Base-by-base conservation (phyloP, 2,888 invertebrate species). In the Thereva unica region DNA sequence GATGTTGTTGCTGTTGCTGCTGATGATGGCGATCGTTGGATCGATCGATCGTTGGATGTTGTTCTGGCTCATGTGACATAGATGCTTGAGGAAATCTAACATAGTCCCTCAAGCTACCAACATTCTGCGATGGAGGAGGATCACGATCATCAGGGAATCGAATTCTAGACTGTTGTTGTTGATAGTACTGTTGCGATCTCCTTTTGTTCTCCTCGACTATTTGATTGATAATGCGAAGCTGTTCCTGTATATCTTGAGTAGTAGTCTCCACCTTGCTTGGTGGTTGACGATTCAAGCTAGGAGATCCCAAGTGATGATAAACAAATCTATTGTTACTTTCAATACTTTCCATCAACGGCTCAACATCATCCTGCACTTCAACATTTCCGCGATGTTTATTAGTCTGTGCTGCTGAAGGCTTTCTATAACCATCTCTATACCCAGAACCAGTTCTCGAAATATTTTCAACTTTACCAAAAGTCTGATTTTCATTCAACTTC, bases 201-300 rank as follows among this genome's bases (percentile, higher is more conserved):
- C 61, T 54, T 42, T 67, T 64, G 49, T 69, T 70, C n/a, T 71
- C 71, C 38, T 70, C 70, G 10, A 71, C 68, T 38, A 71, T 69
- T 44, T 65, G 54, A 63, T 70, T 70, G n/a, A 71, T 71, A 4
- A 67, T 59, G 4, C 64, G 65, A 2, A 71, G 23, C 41, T 70
- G 71, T 7, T 71, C 71, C 12, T 65, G 63, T 37, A 68, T 63
- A 41, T 69, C 64, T n/a, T 44, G 9, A 0, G 63, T 23, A 45
- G 64, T 50, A 9, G 50, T 4, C 2, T 57, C 45, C 4, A 49
- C 1, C 2, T 59, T 53, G 5, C 61, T 49, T 37, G 66, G 45
- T 50, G 23, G 64, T 23, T 52, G 54, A 8, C n/a, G 52, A n/a
- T 40, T 47, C 12, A 23, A 12, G 5, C 5, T 44, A 37, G 42